Percentiles rank a stretch among this genome's conserved stretches.
phyloP scores from a whole-genome alignment of 2,797 vertebrate genomes.

The Oryzias sinensis region DNA sequence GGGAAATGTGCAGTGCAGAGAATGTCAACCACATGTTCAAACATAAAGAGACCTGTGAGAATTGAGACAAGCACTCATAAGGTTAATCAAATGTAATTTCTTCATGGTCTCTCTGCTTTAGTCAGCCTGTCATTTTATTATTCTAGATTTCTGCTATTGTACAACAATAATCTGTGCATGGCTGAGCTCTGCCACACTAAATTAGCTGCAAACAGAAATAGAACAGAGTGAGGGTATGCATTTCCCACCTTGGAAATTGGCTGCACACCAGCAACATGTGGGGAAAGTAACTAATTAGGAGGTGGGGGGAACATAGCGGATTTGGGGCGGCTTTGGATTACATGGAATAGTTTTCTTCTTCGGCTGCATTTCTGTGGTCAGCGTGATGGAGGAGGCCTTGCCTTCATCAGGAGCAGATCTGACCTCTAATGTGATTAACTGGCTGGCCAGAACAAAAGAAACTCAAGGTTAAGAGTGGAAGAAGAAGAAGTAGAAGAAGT shows the following conservation, averaged over 20 bases:
- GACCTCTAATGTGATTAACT: conserved; percentile 36
- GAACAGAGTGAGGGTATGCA: conserved; percentile 53
- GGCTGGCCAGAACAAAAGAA: conserved; percentile 53
- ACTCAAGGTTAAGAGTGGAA: conserved; percentile 45
- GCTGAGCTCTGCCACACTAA: conserved; percentile 69
- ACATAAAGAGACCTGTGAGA: conserved; percentile 81
- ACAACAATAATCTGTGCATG: conserved; percentile 70
- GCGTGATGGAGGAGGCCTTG: conserved; percentile 22
- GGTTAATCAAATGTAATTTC: conserved; percentile 81
- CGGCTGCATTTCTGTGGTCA: conserved; percentile 39
- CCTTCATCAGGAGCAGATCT: conserved; percentile 19
- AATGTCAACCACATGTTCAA: conserved; percentile 84
- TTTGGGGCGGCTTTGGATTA: conserved; percentile 36
- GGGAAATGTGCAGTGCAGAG: conserved; percentile 79
- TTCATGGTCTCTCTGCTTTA: conserved; percentile 71
- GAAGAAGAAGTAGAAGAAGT: conserved; percentile 30
- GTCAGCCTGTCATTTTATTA: conserved; percentile 74
- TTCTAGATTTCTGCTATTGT: conserved; percentile 65
- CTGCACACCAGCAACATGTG: conserved; percentile 35
- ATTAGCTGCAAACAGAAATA: conserved; percentile 64
- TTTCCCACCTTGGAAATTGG: conserved; percentile 58
- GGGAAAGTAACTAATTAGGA: conserved; percentile 60
- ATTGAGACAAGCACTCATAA: conserved; percentile 79
- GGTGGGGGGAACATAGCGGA: conserved; percentile 19
- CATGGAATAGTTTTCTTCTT: conserved; percentile 46